Evolutionary conservation across 2,113 vertebrate species (phyloP).

Genomic region (Pseudonaja textilis): DNA sequence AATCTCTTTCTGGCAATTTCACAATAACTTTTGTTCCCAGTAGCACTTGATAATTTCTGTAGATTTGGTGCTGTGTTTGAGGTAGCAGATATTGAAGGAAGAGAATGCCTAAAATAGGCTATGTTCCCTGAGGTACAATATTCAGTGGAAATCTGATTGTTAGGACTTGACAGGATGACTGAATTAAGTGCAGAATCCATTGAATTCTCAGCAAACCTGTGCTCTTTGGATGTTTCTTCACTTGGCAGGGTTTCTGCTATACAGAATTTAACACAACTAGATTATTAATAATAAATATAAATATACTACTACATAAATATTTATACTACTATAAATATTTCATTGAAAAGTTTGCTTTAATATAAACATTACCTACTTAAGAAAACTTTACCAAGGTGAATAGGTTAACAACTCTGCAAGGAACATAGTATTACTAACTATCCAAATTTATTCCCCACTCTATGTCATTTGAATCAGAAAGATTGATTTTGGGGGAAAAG

Average conservation of each 20-base stretch:
- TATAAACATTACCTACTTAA: neutral
- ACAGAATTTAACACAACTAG: constrained; percentile 47
- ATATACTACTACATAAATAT: too few relatives aligned
- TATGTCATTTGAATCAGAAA: neutral
- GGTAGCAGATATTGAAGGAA: constrained; percentile 60
- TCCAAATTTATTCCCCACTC: neutral
- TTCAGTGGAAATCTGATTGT: constrained; percentile 66
- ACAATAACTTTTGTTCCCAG: constrained; percentile 59
- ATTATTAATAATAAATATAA: neutral
- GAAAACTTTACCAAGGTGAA: neutral
- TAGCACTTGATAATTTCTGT: constrained; percentile 67
- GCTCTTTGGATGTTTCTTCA: constrained; percentile 82
- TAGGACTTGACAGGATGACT: constrained; percentile 72
- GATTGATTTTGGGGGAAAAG: neutral
- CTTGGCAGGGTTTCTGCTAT: constrained; percentile 81
- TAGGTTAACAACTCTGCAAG: neutral
- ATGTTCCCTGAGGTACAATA: constrained; percentile 68
- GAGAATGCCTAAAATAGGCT: constrained; percentile 67
- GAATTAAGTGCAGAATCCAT: constrained; percentile 83
- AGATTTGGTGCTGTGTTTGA: constrained; percentile 63
- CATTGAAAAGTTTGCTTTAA: neutral
- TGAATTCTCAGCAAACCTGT: constrained; percentile 73
- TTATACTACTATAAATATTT: neutral
- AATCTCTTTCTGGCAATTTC: constrained; percentile 72
- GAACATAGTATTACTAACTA: neutral